Base-by-base conservation (phyloP, 2,797 vertebrate species). In the Rhincodon typus region DNA sequence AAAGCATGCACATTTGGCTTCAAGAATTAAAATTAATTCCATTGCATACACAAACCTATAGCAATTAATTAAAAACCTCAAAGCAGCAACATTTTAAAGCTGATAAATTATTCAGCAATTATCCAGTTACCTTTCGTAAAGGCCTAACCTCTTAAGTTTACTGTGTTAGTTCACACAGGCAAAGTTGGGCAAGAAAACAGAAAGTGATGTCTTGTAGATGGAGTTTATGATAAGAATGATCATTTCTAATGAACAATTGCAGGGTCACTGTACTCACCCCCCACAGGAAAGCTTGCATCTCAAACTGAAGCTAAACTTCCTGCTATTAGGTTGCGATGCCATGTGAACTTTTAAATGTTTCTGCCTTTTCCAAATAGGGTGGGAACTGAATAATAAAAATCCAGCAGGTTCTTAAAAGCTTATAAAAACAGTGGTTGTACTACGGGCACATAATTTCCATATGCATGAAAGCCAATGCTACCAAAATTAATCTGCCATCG, bases 201-300 rank as follows among this genome's bases (percentile, higher is more conserved):
- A 96, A 97, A 96, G 96, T 97, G 97, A 97, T 96, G 96, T 96
- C 96, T 96, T 74, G 96, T 96, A 96, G 97, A 97, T 96, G 97
- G 96, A 96, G 96, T 94, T 46, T 95, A 95, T 87, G 95, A 95
- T 91, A 96, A 96, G 96, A 97, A 98, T 13, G 1, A 96, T 84
- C 96, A 93, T 87, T 94, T 17, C 38, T 72, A 3, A 38, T 30
- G 79, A 95, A 95, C 96, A 97, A 96, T 95, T 96, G 95, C 96
- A 91, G 57, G 72, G 96, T 96, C 96, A 97, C 67, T 15, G 13
- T 94, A 42, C 7, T 67, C 30, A 69, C 66, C 67, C 74, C 67
- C 25, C 42, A 94, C 67, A 94, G 93, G 67, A 94, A 72, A 30
- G 23, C 67, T 70, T 94, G 70, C 46, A 70, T 46, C n/a, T 42